Evolutionary conservation across 2,797 vertebrate genomes (phyloP), one percentile per base, ranked within the genome.

Genomic region (Petrocephalus schoutedeni): DNA sequence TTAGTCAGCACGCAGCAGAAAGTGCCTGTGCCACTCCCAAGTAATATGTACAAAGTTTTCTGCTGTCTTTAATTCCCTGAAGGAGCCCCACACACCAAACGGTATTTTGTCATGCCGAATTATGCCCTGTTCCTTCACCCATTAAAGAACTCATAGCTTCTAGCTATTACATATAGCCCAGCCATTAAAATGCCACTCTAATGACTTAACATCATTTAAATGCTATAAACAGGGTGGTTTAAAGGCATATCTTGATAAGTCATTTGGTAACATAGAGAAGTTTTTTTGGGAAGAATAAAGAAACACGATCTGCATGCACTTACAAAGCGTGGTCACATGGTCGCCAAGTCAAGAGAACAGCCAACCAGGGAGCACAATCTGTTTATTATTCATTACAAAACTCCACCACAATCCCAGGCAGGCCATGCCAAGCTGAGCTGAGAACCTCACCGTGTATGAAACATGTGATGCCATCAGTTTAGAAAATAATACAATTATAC

Each of bases 221-320:
- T 53, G 74, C 61, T 87, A 59, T 87, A 58, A 80, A 45, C 45
- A 74, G 64, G 87, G 41, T 57, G 53, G 67, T 71, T 87, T 82
- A 87, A 82, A 58, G 12, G 86, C 86, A 57, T 88, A 49, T 53
- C 87, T 87, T 28, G 41, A 87, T 85, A 85, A 89, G 41, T 54
- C 1, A 8, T 4, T 83, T 1, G 21, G 21, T 51, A 84, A 84
- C 9, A 84, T 84, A 54, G 54, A 84, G 41, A 16, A 36, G 41
- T 9, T 49, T 80, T 49, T 80, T 80, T 49, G 74, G 36, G 16
- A 49, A 77, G 71, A 45, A 77, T 14, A 83, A 83, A 83, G 45
- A 83, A 83, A 23, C 49, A 83, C n/a, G 41, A 21, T 64, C 49
- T 16, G 51, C 49, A 51, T 54, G 45, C 12, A 21, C n/a, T 49